Percentiles rank a stretch among this genome's conserved stretches.
Evolutionary conservation across 2,113 vertebrate species (phyloP).

Genomic region (Ceyx melanurus): DNA sequence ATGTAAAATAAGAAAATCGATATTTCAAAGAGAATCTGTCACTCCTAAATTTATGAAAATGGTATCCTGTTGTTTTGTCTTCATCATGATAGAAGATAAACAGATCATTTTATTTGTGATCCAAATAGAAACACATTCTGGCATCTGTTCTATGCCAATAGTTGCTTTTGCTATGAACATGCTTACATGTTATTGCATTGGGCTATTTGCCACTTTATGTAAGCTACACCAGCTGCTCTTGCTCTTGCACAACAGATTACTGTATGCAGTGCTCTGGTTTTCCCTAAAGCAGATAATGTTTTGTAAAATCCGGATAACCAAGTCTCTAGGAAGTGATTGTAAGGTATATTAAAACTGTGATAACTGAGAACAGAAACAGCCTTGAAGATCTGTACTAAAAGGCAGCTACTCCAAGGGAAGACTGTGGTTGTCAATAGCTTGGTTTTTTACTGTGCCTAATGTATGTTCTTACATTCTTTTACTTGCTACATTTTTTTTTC

Average conservation of each 20-base stretch:
- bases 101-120: conserved; percentile 4
- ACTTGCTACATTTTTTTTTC: not conserved
- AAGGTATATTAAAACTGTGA: conserved; percentile 40
- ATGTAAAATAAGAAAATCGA: not conserved
- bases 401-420: not conserved
- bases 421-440: not conserved
- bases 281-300: conserved; percentile 48
- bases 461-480: not conserved
- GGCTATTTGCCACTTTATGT: conserved; percentile 62
- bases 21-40: not conserved
- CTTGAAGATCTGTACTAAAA: not conserved
- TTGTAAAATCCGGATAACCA: conserved; percentile 48
- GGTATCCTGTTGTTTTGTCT: not conserved
- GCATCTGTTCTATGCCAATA: conserved; percentile 24
- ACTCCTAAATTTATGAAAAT: not conserved
- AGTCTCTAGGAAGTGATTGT: conserved; percentile 38
- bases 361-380: not conserved
- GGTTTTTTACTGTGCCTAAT: not conserved
- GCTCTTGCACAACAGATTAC: conserved; percentile 56
- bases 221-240: conserved; percentile 65
- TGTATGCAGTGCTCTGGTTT: conserved; percentile 41
- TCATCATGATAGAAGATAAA: not conserved
- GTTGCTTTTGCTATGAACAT: conserved; percentile 47
- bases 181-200: conserved; percentile 49
- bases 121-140: conserved; percentile 44